Evolutionary conservation across 1,140 invertebrate genomes (phyloP).

Genomic region (Drosophila mayri): DNA sequence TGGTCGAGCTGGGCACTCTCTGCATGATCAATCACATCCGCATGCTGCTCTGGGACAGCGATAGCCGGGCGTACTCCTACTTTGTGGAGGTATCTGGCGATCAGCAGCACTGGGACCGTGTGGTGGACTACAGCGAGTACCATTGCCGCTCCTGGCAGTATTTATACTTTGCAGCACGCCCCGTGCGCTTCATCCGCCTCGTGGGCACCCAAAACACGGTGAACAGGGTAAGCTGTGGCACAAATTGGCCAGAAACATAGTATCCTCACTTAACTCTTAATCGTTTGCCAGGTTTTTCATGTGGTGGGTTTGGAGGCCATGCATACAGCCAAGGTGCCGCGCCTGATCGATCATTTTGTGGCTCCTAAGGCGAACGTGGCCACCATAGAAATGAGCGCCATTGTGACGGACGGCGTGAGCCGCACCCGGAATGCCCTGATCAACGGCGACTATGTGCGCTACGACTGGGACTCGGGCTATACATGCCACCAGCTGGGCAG

Average conservation of each 20-base stretch:
- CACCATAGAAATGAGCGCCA: conserved; percentile 93
- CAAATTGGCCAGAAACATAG: too few relatives aligned
- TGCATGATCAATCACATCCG: conserved; percentile 97
- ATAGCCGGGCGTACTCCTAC: conserved; percentile 97
- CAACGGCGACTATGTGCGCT: conserved; percentile 97
- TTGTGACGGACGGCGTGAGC: conserved; percentile 97
- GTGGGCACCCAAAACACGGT: conserved; percentile 98
- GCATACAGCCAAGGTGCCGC: conserved; percentile 91
- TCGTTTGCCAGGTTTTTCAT: conserved; percentile 92
- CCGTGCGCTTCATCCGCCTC: conserved; percentile 95
- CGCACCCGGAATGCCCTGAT: conserved; percentile 96
- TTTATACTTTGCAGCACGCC: conserved; percentile 95
- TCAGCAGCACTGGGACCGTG: conserved; percentile 96
- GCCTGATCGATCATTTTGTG: conserved; percentile 91
- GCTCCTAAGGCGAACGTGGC: conserved; percentile 96
- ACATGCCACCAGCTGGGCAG: conserved; percentile 99
- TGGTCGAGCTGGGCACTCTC: conserved; percentile 94
- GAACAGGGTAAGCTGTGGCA: conserved; percentile 89
- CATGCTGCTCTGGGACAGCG: conserved; percentile 97
- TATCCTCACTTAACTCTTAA: too few relatives aligned
- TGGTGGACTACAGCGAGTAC: conserved; percentile 96
- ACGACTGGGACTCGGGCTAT: conserved; percentile 99
- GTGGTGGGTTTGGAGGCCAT: conserved; percentile 96
- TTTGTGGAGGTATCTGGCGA: conserved; percentile 98
- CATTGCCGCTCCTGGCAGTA: conserved; percentile 98